These are phyloP conservation scores for Blastobasis lacticolella DNA, from an alignment of 2,888 invertebrate species.

Conservation along the genomic window DNA sequence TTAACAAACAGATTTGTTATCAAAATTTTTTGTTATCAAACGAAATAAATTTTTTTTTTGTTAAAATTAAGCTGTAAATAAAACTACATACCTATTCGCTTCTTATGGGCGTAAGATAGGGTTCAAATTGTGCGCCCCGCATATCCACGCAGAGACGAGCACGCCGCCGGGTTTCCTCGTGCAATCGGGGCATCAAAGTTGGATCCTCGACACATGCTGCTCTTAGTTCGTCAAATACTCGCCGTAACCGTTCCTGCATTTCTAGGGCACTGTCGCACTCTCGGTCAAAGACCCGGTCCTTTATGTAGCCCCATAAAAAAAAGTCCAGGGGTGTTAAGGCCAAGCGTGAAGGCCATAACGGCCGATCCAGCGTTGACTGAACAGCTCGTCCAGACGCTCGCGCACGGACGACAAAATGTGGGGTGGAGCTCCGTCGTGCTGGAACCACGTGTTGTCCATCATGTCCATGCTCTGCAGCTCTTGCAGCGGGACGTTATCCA, in stretches of 20 bases:
- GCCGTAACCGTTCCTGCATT: not conserved
- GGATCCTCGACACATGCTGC: not conserved
- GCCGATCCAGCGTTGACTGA: slow-evolving; percentile 2
- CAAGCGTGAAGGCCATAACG: not conserved
- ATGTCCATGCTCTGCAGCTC: too few species aligned
- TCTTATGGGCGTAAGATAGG: too few species aligned
- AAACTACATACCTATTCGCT: too few species aligned
- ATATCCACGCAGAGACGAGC: too few species aligned
- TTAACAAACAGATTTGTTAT: too few species aligned
- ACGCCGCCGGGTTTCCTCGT: too few species aligned
- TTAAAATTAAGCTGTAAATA: too few species aligned
- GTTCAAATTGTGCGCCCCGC: too few species aligned
- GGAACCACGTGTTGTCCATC: slow-evolving; percentile 9
- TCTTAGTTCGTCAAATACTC: not conserved
- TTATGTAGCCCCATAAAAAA: slow-evolving; percentile 2
- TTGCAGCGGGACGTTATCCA: slow-evolving; percentile 1
- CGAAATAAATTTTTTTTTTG: too few species aligned
- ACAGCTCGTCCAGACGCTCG: not conserved
- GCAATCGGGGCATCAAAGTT: not conserved
- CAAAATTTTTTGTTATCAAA: too few species aligned
- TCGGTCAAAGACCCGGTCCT: not conserved
- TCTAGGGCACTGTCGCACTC: not conserved
- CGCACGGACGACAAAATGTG: not conserved
- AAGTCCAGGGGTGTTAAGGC: not conserved
- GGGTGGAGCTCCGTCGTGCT: slow-evolving; percentile 11